Conservation (phyloP, 2,888 invertebrate species). For the Euclidia mi region DNA sequence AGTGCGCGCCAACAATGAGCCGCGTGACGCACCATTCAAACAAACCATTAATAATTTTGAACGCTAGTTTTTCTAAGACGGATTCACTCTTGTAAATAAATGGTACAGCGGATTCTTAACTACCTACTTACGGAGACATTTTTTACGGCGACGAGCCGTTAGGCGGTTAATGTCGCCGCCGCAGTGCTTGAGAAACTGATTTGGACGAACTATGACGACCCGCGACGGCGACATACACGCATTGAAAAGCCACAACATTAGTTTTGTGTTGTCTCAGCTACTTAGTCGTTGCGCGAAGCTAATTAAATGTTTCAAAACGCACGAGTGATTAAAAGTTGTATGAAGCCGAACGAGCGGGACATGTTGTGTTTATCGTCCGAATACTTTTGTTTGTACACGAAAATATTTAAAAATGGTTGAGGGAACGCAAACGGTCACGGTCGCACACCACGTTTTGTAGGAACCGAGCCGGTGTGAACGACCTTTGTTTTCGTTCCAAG, state of each 20-base stretch:
- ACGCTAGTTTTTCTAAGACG: constrained; percentile 87
- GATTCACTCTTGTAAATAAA: constrained; percentile 88
- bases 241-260: constrained; percentile 40
- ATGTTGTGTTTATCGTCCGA: constrained; percentile 52
- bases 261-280: constrained; percentile 32
- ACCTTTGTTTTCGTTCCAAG: constrained; percentile 79
- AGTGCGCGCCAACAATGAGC: constrained; percentile 85
- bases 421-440: constrained; percentile 75
- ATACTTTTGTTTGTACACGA: constrained; percentile 57
- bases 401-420: constrained; percentile 63
- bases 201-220: constrained; percentile 27
- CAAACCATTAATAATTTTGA: constrained; percentile 89
- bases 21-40: constrained; percentile 87
- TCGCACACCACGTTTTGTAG: constrained; percentile 74
- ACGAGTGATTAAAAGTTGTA: constrained; percentile 35
- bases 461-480: constrained; percentile 78
- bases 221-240: constrained; percentile 17
- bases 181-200: constrained; percentile 53
- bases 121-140: constrained; percentile 88
- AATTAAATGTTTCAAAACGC: constrained; percentile 38
- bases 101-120: constrained; percentile 86
- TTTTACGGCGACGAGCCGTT: constrained; percentile 77
- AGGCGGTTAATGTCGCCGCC: constrained; percentile 69
- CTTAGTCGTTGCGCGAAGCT: constrained; percentile 33
- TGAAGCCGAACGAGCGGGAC: constrained; percentile 22